phyloP scores from a whole-genome alignment of 2,797 vertebrate genomes.

The Pristis pectinata region DNA sequence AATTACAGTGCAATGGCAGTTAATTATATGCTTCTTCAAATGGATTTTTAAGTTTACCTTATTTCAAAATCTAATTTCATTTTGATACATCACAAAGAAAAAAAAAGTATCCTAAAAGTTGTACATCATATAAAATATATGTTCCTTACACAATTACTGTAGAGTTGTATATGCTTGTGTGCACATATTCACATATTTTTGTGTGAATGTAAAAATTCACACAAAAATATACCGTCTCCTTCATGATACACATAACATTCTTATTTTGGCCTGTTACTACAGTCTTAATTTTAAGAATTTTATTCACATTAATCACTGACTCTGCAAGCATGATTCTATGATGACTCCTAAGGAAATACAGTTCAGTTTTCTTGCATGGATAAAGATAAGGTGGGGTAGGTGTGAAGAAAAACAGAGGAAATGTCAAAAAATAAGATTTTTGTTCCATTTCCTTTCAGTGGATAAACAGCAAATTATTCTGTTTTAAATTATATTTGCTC shows the following conservation, averaged over 20 bases:
- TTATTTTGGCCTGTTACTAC: neutral
- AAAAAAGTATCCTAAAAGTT: neutral
- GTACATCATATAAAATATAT: neutral
- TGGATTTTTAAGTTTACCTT: neutral
- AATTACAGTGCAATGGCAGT: neutral
- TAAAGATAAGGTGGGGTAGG: neutral
- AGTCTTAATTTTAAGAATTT: neutral
- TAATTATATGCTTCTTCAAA: neutral
- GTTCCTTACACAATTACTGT: neutral
- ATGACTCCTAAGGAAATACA: neutral
- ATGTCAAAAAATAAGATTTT: neutral
- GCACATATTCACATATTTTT: neutral
- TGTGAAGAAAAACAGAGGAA: neutral
- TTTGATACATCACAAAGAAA: neutral
- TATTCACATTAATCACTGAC: neutral
- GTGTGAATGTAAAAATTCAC: neutral
- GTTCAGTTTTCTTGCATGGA: neutral
- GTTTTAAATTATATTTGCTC: neutral
- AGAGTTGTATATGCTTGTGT: neutral
- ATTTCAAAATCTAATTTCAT: neutral
- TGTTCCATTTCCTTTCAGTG: no score
- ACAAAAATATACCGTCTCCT: neutral
- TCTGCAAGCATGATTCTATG: slow-evolving; percentile 14
- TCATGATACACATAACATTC: neutral
- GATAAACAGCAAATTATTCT: neutral